These are phyloP conservation scores for Eledona agricola DNA, from an alignment of 2,888 invertebrate genomes.

Conservation along the genomic window DNA sequence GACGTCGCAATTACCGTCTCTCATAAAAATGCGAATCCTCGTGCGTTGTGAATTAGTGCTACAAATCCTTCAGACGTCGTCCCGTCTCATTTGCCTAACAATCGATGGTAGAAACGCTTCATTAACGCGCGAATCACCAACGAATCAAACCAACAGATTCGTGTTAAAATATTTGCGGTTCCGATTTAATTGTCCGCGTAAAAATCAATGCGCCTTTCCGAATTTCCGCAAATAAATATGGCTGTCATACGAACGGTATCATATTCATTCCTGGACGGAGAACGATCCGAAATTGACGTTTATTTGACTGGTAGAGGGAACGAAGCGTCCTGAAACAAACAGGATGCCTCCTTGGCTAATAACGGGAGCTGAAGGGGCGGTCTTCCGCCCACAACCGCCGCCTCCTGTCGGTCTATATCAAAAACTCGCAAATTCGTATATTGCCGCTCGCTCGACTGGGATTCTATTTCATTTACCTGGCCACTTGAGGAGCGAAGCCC, in stretches of 20 bases:
- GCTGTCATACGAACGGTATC: constrained; percentile 44
- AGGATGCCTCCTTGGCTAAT: constrained; percentile 42
- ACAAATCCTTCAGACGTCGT: too few species aligned
- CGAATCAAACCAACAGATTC: too few species aligned
- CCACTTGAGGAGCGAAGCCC: constrained; percentile 35
- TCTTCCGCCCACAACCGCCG: constrained; percentile 28
- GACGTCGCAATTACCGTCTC: constrained; percentile 17
- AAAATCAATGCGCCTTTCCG: constrained; percentile 20
- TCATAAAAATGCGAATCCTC: neutral
- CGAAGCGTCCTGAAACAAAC: constrained; percentile 44
- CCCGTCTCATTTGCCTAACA: too few species aligned
- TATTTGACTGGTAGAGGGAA: constrained; percentile 45
- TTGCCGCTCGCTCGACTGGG: constrained; percentile 42
- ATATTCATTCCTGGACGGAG: constrained; percentile 43
- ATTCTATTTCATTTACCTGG: constrained; percentile 51
- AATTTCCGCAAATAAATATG: constrained; percentile 42
- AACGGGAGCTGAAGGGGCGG: constrained; percentile 34
- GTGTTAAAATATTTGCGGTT: neutral
- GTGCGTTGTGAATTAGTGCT: too few species aligned
- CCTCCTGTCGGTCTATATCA: constrained; percentile 38
- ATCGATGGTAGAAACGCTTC: too few species aligned
- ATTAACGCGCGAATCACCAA: too few species aligned
- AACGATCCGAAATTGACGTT: constrained; percentile 48
- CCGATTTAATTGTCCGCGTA: neutral
- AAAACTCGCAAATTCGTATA: constrained; percentile 40